These are phyloP conservation scores for Eupithecia pulchellata DNA, from an alignment of 2,888 invertebrate genomes.

Conservation along the genomic window DNA sequence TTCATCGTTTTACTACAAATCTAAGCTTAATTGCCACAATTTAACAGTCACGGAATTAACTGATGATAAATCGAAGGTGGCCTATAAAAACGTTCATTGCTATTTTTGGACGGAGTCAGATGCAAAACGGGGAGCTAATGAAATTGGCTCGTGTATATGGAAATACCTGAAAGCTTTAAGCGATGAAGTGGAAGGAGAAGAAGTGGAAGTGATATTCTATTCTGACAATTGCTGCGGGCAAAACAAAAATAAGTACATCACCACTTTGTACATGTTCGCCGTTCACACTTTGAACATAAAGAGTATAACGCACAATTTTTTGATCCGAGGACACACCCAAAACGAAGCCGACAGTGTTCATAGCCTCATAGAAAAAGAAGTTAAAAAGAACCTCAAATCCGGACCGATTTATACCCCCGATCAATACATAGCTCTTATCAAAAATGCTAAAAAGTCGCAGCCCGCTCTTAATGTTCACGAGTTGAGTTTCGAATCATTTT, in stretches of 20 bases:
- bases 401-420: slow-evolving; percentile 30
- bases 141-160: slow-evolving; percentile 25
- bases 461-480: slow-evolving; percentile 41
- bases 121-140: slow-evolving; percentile 47
- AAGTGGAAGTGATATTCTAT: slow-evolving; percentile 48
- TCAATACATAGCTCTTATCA: slow-evolving; percentile 29
- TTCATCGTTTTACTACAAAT: neutral
- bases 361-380: slow-evolving; percentile 33
- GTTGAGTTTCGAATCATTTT: slow-evolving; percentile 38
- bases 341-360: slow-evolving; percentile 50
- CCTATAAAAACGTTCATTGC: slow-evolving; percentile 40
- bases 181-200: slow-evolving; percentile 16
- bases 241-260: slow-evolving; percentile 50
- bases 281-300: slow-evolving; percentile 42
- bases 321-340: slow-evolving; percentile 58
- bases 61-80: slow-evolving; percentile 32
- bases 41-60: slow-evolving; percentile 30
- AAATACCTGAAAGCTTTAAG: slow-evolving; percentile 27
- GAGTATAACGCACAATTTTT: slow-evolving; percentile 54
- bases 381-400: slow-evolving; percentile 28
- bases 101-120: slow-evolving; percentile 54
- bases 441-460: slow-evolving; percentile 32
- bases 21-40: slow-evolving; percentile 11
- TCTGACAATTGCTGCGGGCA: slow-evolving; percentile 55
- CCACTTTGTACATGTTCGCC: slow-evolving; percentile 44